Evolutionary conservation across 2,888 invertebrate genomes (phyloP), one percentile per base, ranked within the genome.

Genomic region (Cantharis nigra): DNA sequence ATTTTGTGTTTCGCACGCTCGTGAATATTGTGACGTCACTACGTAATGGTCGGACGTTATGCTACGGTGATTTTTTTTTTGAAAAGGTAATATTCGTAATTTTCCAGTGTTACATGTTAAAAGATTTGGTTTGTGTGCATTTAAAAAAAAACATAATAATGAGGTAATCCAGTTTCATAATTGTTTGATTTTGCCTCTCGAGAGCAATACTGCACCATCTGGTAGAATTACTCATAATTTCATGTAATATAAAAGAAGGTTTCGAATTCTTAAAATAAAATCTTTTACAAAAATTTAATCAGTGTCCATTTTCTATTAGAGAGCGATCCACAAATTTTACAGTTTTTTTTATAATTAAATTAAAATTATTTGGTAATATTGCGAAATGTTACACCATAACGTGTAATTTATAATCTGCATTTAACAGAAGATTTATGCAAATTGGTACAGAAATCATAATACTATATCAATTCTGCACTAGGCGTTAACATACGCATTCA

Each of bases 21-120:
- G 65, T 67, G 16, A n/a, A n/a, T 49, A 49, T 16, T 73, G 65
- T 70, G 73, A 73, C 65, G 77, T 73, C 33, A 67, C 28, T 33
- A 26, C 72, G 28, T 28, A 63, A 72, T 69, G 23, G 49, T 23
- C 28, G n/a, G 69, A 69, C 72, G 69, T 23, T 72, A 70, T 70
- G 72, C 76, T 69, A 76, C 62, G 7, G 11, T 49, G 23, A 67
- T 62, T 67, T 49, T 49, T 49, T n/a, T 49, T 2, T 49, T 49
- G 5, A n/a, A n/a, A 49, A 49, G n/a, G 49, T 49, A 49, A 49
- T 49, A 49, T 49, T 49, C n/a, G 49, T 49, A 13, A 49, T 49
- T 49, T 49, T 7, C 49, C 5, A 20, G 2, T n/a, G n/a, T 13
- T 49, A n/a, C n/a, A 49, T 9, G n/a, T n/a, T 49, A 49, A 49